Evolutionary conservation across 1,140 invertebrate species (phyloP), one percentile per base, ranked within the genome.

Genomic region (Lasaia peninsularis): DNA sequence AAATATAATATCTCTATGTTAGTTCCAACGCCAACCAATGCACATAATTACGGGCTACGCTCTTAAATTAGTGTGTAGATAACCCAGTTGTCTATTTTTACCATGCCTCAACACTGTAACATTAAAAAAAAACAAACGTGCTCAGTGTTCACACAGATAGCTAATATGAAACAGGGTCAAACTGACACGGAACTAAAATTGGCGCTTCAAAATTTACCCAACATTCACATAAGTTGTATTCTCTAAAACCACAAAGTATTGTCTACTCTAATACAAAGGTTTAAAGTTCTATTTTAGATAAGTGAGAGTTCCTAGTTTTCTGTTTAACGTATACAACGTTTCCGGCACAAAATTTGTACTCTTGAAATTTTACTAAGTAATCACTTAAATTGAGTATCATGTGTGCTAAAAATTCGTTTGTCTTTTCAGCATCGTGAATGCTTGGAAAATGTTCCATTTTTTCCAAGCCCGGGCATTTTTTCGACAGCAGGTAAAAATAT

Each of bases 321-420:
- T 48, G 10, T 48, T n/a, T 48, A 48, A 21, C 20, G 44, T n/a
- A 48, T 48, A 48, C 44, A 48, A 21, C 18, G 44, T 48, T 48
- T 48, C 44, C 44, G 18, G 44, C 44, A 48, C 44, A 20, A 48
- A 48, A 21, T 48, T 24, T 20, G 16, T 48, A 48, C 44, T 48
- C 44, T 48, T 48, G 44, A 48, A 48, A 48, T 48, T 48, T 48
- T 48, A 48, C 44, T 48, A 48, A 48, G 44, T 48, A 48, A 48
- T 48, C 44, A 48, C 44, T 48, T 48, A 21, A 48, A 48, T 48
- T 48, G 44, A 48, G 44, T 48, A 48, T 48, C 44, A 48, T 48
- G 40, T 44, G 40, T 44, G 40, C 40, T 44, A 44, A 44, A 44
- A 44, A 44, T 44, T 44, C 40, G 20, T 44, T 44, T 44, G 40